Evolutionary conservation across 2,888 invertebrate genomes (phyloP).

Genomic region (Lordiphosa andalusiaca): DNA sequence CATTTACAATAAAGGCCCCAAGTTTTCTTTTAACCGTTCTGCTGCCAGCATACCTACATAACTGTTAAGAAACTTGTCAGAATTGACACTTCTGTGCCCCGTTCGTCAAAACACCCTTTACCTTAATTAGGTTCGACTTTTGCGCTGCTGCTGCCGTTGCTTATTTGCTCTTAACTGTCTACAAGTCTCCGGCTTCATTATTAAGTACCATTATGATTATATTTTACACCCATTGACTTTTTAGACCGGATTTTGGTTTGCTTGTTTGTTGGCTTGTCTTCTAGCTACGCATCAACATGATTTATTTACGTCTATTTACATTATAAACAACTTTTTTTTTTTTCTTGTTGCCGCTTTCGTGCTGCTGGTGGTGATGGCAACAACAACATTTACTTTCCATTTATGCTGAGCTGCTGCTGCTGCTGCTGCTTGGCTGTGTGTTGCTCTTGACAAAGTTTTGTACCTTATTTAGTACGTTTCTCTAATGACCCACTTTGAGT

Average conservation of each 20-base stretch:
- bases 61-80: constrained; percentile 37
- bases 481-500: constrained; percentile 72
- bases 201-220: constrained; percentile 40
- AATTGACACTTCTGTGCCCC: constrained; percentile 26
- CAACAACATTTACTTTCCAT: constrained; percentile 69
- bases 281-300: constrained; percentile 62
- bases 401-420: constrained; percentile 45
- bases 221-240: constrained; percentile 57
- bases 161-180: constrained; percentile 20
- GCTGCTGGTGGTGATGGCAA: constrained; percentile 13
- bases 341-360: constrained; percentile 44
- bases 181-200: constrained; percentile 5
- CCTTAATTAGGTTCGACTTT: constrained; percentile 27
- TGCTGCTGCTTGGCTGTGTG: constrained; percentile 10
- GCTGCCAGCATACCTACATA: constrained; percentile 11
- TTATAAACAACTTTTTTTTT: constrained; percentile 52
- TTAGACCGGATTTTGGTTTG: constrained; percentile 56
- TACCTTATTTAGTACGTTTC: constrained; percentile 75
- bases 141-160: constrained; percentile 8
- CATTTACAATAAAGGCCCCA: too few relatives aligned
- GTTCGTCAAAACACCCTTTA: constrained; percentile 1
- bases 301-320: constrained; percentile 67
- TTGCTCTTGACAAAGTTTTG: constrained; percentile 72
- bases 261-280: too few relatives aligned
- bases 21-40: too few relatives aligned